Percentiles rank a stretch among this genome's conserved stretches.
Evolutionary conservation across 2,797 vertebrate genomes (phyloP).

Genomic region (Acanthornis magna): DNA sequence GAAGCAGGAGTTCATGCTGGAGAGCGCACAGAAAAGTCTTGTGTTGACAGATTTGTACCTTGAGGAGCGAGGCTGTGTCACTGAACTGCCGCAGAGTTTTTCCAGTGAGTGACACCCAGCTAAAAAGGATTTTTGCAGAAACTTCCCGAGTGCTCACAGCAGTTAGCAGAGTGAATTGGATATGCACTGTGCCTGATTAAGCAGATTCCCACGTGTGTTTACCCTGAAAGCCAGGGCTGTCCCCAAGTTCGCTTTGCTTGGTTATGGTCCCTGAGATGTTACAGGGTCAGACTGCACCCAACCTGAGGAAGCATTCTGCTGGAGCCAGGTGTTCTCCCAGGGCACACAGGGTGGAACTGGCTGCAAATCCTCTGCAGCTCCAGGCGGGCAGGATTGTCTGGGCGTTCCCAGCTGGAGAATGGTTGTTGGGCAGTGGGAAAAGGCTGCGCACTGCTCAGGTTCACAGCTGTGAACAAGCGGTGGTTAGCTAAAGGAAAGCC

Average conservation of each 20-base stretch:
- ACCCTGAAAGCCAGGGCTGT: background rate
- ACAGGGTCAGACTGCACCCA: background rate
- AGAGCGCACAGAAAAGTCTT: background rate
- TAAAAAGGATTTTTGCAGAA: background rate
- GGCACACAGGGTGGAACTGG: fast-evolving
- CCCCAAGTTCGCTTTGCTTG: background rate
- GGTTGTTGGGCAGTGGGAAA: background rate
- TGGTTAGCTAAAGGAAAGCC: background rate
- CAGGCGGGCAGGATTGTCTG: background rate
- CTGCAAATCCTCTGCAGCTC: background rate
- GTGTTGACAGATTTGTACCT: background rate
- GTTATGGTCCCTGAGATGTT: background rate
- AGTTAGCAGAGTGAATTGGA: constrained; percentile 2
- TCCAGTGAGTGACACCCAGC: background rate
- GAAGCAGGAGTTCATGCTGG: background rate
- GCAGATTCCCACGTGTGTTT: background rate
- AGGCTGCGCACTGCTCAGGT: background rate
- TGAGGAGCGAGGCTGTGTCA: background rate
- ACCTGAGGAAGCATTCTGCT: fast-evolving
- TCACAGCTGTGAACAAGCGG: background rate
- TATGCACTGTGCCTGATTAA: background rate
- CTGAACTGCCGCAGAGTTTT: background rate
- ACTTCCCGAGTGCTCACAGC: background rate
- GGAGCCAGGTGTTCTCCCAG: background rate
- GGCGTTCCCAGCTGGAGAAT: background rate